Percentiles rank a stretch among this genome's conserved stretches.
Conservation (phyloP, 2,888 invertebrate genomes). For the Aleiodes leptofemur region DNA sequence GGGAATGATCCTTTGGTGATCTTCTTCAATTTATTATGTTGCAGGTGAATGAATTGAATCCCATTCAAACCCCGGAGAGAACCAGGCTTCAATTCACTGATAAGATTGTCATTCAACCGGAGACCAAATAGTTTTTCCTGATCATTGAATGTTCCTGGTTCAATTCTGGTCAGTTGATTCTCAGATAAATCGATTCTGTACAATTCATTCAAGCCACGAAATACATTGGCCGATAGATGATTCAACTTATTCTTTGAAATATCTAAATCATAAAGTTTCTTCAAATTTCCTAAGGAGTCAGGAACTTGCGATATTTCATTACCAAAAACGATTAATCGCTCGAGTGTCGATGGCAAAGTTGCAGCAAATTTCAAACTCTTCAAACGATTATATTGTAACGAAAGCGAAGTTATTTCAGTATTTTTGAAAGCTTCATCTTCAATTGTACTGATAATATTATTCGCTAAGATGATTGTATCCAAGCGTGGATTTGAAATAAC, state of each 20-base stretch:
- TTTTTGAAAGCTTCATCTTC: conserved; percentile 71
- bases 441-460: conserved; percentile 71
- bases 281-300: conserved; percentile 52
- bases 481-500: conserved; percentile 65
- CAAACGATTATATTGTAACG: conserved; percentile 53
- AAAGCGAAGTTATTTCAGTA: conserved; percentile 62
- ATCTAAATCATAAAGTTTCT: conserved; percentile 45
- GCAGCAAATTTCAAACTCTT: conserved; percentile 55
- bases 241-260: conserved; percentile 40
- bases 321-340: conserved; percentile 48
- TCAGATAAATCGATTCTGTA: conserved; percentile 48
- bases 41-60: conserved; percentile 74
- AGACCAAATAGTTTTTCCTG: conserved; percentile 54
- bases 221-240: not conserved
- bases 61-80: conserved; percentile 69
- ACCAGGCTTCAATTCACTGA: conserved; percentile 65
- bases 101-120: conserved; percentile 54
- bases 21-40: conserved; percentile 70
- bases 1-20: conserved; percentile 71
- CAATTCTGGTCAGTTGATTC: conserved; percentile 47
- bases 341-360: conserved; percentile 58
- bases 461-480: conserved; percentile 68
- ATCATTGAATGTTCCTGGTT: conserved; percentile 49
- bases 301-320: conserved; percentile 59
- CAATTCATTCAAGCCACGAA: conserved; percentile 51